Conservation (phyloP, 37 sponge, comb jelly and placozoan species). For the Aphrocallistes beatrix region DNA sequence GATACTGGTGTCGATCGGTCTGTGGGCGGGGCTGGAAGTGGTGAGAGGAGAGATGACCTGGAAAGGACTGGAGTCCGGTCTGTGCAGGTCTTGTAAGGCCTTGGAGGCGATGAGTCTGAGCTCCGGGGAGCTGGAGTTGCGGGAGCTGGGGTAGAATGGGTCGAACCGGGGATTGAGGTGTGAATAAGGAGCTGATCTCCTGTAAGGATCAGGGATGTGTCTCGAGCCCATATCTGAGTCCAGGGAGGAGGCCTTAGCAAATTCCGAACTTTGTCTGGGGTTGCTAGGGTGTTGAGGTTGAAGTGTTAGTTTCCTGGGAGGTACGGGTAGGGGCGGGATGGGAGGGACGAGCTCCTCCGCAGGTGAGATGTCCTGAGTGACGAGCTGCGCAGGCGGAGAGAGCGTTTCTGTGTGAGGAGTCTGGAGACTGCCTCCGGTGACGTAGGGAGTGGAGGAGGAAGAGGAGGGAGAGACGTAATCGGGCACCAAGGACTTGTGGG, state of each 20-base stretch:
- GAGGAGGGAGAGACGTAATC: not conserved
- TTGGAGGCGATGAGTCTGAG: too few relatives aligned
- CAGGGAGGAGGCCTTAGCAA: not conserved
- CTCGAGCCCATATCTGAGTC: not conserved
- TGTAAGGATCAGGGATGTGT: not conserved
- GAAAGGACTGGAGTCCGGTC: too few relatives aligned
- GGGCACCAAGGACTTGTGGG: not conserved
- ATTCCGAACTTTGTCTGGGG: not conserved
- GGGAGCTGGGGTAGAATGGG: not conserved
- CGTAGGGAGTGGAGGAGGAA: not conserved
- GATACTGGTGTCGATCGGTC: not conserved
- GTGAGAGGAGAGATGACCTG: not conserved
- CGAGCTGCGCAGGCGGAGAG: not conserved
- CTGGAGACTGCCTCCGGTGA: not conserved
- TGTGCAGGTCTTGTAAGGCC: too few relatives aligned
- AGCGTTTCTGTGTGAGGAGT: not conserved
- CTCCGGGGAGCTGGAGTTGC: too few relatives aligned
- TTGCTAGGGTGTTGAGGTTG: not conserved
- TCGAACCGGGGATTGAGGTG: not conserved
- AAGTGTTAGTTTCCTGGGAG: not conserved
- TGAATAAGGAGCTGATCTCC: not conserved
- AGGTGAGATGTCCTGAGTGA: not conserved
- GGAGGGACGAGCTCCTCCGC: too few relatives aligned
- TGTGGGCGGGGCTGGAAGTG: not conserved
- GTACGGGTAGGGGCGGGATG: not conserved